A percentile compares a stretch with the other conserved stretches of the same genome.
Conservation (phyloP, 2,797 vertebrate genomes). For the Glyptemys insculpta region DNA sequence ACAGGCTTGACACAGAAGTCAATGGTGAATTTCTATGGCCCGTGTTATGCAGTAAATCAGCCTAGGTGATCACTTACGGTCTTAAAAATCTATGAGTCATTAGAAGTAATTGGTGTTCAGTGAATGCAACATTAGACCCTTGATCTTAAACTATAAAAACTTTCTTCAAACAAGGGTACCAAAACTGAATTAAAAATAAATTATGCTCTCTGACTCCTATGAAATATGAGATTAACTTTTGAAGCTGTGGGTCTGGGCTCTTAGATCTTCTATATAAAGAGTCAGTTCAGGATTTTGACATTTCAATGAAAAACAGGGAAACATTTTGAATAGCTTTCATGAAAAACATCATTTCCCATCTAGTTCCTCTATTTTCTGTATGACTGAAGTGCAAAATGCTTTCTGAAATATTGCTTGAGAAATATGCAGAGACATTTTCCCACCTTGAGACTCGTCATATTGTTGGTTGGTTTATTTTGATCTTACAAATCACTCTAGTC, state of each 20-base stretch:
- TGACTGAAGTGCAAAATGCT: not conserved
- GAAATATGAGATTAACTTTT: not conserved
- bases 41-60: not conserved
- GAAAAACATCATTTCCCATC: not conserved
- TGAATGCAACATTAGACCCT: not conserved
- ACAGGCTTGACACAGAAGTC: not conserved
- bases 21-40: not conserved
- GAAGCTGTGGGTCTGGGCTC: not conserved
- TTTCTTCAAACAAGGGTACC: not conserved
- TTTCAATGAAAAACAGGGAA: not conserved
- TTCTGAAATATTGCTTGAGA: not conserved
- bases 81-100: not conserved
- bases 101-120: not conserved
- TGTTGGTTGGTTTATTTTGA: constrained; percentile 20
- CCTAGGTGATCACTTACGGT: not conserved
- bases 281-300: not conserved
- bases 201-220: not conserved
- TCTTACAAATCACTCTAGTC: not conserved
- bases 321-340: not conserved
- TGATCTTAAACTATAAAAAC: not conserved
- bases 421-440: not conserved
- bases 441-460: not conserved
- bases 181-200: not conserved
- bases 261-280: not conserved
- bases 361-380: not conserved